Evolutionary conservation across 2,888 invertebrate genomes (phyloP).

Genomic region (Scaptomyza parva): DNA sequence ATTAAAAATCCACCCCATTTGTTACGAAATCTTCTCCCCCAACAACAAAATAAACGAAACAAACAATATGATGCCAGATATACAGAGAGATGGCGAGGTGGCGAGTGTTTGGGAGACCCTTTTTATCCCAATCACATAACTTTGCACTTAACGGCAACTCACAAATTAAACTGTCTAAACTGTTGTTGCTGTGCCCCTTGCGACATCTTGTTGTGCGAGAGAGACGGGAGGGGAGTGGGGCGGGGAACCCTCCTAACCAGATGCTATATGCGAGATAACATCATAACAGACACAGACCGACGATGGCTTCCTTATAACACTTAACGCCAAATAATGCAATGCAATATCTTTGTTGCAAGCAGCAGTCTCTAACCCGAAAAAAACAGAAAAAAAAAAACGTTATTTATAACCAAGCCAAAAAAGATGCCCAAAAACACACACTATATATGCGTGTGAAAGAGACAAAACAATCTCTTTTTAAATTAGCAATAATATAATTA

Average conservation of each 20-base stretch:
- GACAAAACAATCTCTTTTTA: conserved; percentile 47
- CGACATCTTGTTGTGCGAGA: conserved; percentile 27
- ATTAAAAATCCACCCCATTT: conserved; percentile 21
- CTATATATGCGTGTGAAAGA: too few species aligned
- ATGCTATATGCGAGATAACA: conserved; percentile 68
- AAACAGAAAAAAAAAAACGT: too few species aligned
- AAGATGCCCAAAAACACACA: neutral
- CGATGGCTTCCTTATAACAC: conserved; percentile 52
- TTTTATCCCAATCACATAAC: conserved; percentile 75
- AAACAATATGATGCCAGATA: conserved; percentile 20
- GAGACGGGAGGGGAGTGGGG: neutral
- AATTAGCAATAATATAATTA: conserved; percentile 80
- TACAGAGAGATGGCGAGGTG: too few species aligned
- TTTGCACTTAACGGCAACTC: conserved; percentile 76
- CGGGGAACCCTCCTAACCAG: conserved; percentile 51
- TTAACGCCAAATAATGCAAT: conserved; percentile 13
- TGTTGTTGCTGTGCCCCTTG: too few species aligned
- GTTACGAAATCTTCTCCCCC: conserved; percentile 10
- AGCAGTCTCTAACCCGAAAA: too few species aligned
- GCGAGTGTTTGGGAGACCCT: too few species aligned
- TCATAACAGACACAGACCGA: neutral
- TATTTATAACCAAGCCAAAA: conserved; percentile 52
- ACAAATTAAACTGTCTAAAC: conserved; percentile 80
- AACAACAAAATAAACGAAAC: neutral
- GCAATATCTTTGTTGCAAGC: conserved; percentile 43